Evolutionary conservation across 2,888 invertebrate species (phyloP).

Genomic region (Epicampocera succincta): DNA sequence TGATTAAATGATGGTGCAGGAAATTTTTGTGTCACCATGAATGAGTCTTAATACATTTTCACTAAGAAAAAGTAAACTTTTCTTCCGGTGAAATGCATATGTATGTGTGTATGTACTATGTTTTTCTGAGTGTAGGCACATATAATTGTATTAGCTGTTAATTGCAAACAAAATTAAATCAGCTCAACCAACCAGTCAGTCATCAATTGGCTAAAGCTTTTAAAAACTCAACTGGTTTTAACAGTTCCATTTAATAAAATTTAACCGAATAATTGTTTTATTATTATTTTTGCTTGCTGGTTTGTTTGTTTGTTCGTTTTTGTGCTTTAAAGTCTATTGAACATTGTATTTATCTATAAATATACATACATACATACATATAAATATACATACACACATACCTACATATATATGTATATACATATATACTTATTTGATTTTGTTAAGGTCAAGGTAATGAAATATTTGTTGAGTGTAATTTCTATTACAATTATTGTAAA

Average conservation of each 20-base stretch:
- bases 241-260: conserved; percentile 51
- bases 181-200: conserved; percentile 13
- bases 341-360: conserved; percentile 30
- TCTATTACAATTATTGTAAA: conserved; percentile 72
- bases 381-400: no score
- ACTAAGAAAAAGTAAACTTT: no score
- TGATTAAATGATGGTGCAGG: no score
- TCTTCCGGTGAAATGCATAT: no score
- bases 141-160: background rate
- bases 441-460: conserved; percentile 79
- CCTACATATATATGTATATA: no score
- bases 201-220: background rate
- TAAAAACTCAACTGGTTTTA: conserved; percentile 28
- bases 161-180: conserved; percentile 29
- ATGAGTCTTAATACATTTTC: no score
- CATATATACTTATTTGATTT: conserved; percentile 70
- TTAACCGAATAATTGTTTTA: conserved; percentile 17
- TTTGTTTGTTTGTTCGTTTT: no score
- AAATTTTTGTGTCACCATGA: no score
- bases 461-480: conserved; percentile 69
- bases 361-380: no score
- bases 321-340: conserved; percentile 18
- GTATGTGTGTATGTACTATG: no score
- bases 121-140: background rate
- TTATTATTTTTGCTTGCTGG: conserved; percentile 28